Evolutionary conservation across 2,888 invertebrate genomes (phyloP).

Genomic region (Cerceris ruficornis): DNA sequence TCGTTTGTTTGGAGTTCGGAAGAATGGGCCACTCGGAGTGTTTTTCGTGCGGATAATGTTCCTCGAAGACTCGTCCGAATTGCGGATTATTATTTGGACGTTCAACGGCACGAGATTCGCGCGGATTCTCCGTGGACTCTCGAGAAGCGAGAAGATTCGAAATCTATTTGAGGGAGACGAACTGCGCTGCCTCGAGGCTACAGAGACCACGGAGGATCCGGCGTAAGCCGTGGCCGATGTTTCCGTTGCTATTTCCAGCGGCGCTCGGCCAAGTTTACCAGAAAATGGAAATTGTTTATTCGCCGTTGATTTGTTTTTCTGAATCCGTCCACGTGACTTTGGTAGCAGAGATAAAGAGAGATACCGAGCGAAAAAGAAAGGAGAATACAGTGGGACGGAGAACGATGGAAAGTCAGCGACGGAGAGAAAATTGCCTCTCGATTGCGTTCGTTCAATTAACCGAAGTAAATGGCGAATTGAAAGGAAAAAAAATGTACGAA

Average conservation of each 20-base stretch:
- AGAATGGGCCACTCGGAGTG: too few relatives aligned
- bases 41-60: too few relatives aligned
- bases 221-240: constrained; percentile 37
- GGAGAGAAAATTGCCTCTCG: too few relatives aligned
- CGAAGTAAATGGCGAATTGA: too few relatives aligned
- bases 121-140: not conserved
- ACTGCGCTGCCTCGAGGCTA: constrained; percentile 28
- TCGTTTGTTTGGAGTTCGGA: too few relatives aligned
- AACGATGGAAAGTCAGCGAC: too few relatives aligned
- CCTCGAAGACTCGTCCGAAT: not conserved
- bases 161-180: constrained; percentile 46
- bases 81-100: constrained; percentile 24
- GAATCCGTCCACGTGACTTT: not conserved
- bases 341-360: constrained; percentile 10
- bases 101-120: not conserved
- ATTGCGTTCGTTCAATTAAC: too few relatives aligned
- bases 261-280: constrained; percentile 40
- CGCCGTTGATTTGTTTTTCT: constrained; percentile 11
- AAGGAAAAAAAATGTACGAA: too few relatives aligned
- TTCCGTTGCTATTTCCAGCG: constrained; percentile 57
- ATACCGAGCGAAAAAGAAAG: not conserved
- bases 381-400: too few relatives aligned
- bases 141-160: constrained; percentile 3
- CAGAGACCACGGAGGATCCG: constrained; percentile 46
- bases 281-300: constrained; percentile 52